These are phyloP conservation scores for Mionectes olivaceus DNA, from an alignment of 2,797 vertebrate species.

Conservation along the genomic window DNA sequence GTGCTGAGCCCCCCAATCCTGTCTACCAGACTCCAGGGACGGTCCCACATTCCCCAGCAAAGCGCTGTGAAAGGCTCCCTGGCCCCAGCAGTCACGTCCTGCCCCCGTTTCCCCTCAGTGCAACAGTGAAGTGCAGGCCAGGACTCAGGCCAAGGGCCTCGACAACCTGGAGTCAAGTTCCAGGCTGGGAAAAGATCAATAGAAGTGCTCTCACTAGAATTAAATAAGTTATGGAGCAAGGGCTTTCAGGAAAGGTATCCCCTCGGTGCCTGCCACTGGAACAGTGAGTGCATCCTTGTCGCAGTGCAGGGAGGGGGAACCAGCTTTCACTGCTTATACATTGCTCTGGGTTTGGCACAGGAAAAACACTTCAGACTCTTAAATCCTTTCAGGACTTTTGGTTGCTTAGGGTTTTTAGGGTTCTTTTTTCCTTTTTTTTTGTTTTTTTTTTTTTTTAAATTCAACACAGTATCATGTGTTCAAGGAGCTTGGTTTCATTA, in stretches of 20 bases:
- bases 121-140: not conserved
- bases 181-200: not conserved
- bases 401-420: not conserved
- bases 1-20: not conserved
- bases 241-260: not conserved
- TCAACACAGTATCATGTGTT: not conserved
- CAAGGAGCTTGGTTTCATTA: not conserved
- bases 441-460: not conserved
- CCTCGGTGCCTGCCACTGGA: slow-evolving; percentile 9
- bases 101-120: not conserved
- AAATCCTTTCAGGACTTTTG: not conserved
- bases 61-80: not conserved
- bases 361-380: not conserved
- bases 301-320: not conserved
- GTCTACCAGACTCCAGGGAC: not conserved
- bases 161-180: not conserved
- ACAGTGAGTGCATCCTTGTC: slow-evolving; percentile 17
- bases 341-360: slow-evolving; percentile 5
- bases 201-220: slow-evolving; percentile 31
- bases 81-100: not conserved
- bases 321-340: not conserved
- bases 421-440: not conserved
- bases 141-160: not conserved
- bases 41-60: not conserved
- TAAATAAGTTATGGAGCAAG: slow-evolving; percentile 26